Evolutionary conservation across 1,140 invertebrate species (phyloP), one percentile per base, ranked within the genome.

Genomic region (Drosophila sproati): DNA sequence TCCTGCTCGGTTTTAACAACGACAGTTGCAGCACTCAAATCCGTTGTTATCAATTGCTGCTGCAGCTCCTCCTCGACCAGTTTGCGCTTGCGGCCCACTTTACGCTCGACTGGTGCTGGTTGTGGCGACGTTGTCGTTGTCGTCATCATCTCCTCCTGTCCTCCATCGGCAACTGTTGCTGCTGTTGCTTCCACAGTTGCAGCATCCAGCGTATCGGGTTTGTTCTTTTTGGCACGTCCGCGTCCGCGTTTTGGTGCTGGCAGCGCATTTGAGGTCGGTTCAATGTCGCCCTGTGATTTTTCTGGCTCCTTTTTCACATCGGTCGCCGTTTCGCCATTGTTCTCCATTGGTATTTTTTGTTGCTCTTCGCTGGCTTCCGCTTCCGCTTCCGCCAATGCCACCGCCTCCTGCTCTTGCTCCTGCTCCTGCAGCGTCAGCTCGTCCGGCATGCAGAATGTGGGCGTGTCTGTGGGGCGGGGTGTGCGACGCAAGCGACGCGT

Each of bases 171-270:
- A 52, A 5, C 10, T 51, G 10, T 3, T 4, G 28, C 10, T 37
- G 12, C 8, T 28, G 39, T 43, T 5, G 12, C 8, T 2, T 67
- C 56, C 8, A n/a, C 28, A 4, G 52, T 50, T 37, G 39, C 28
- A 20, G 86, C 82, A 20, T 20, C 20, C 20, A 20, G 1, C 20
- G 52, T 54, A 10, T 82, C 82, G 1, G 68, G 60, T 37, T 69
- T 69, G 2, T 80, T 78, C 66, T 92, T 92, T 59, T 91, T 92
- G 71, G 76, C 82, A 60, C 91, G 88, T 31, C 91, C 91, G 12
- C 91, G 76, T 32, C 91, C 91, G 4, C 91, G 88, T 39, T 92
- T 92, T 7, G 78, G 71, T 43, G 63, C 73, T 20, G 73, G 66
- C 28, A 56, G 54, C 8, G 55, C 41, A 47, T 51, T 52, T n/a